Evolutionary conservation across 2,888 invertebrate genomes (phyloP).

Genomic region (Plebejus melissa): DNA sequence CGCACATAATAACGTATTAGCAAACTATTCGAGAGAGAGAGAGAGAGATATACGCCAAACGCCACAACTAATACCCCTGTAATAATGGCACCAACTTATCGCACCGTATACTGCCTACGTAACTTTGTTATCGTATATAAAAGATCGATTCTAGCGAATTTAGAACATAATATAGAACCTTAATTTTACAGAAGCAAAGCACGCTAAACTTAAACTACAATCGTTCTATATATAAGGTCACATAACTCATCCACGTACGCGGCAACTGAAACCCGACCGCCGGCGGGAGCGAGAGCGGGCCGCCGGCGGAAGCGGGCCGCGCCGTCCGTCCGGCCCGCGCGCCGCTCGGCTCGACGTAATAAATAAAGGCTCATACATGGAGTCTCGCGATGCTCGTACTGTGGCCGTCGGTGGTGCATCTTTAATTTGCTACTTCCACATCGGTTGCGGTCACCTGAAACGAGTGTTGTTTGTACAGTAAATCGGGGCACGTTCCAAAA

Average conservation of each 20-base stretch:
- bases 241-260: conserved; percentile 63
- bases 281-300: conserved; percentile 41
- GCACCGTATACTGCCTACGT: conserved; percentile 79
- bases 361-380: conserved; percentile 68
- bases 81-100: conserved; percentile 79
- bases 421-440: conserved; percentile 55
- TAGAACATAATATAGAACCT: conserved; percentile 71
- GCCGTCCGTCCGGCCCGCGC: conserved; percentile 43
- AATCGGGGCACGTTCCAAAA: neutral
- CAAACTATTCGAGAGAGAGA: conserved; percentile 51
- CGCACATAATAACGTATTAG: conserved; percentile 34
- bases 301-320: conserved; percentile 70
- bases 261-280: conserved; percentile 53
- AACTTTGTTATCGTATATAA: conserved; percentile 74
- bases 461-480: neutral
- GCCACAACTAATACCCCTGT: conserved; percentile 74
- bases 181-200: conserved; percentile 77
- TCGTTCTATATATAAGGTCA: conserved; percentile 68
- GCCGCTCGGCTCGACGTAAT: conserved; percentile 55
- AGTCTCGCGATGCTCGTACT: conserved; percentile 45
- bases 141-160: conserved; percentile 72
- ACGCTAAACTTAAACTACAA: conserved; percentile 77
- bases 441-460: conserved; percentile 56
- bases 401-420: conserved; percentile 36
- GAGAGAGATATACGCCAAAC: conserved; percentile 45